Base-by-base conservation (phyloP, 2,888 invertebrate species). In the Leptopterna dolabrata region DNA sequence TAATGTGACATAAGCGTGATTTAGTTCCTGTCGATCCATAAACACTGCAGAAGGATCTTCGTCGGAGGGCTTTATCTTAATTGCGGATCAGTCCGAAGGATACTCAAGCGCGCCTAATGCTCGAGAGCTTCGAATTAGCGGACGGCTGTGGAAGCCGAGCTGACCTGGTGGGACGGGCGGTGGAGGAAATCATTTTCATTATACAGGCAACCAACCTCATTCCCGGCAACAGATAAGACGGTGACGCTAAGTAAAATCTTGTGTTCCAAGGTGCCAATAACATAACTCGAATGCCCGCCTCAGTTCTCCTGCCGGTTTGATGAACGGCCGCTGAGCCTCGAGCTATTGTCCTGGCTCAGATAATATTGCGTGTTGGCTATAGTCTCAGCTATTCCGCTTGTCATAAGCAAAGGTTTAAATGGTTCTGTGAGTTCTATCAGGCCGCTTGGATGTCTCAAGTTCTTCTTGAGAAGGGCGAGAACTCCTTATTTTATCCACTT, bases 181-280 rank as follows among this genome's bases (percentile, higher is more conserved):
- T 16, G 29, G 80, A 29, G 29, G 55, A 55, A 19, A 43, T 70
- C 83, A 41, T 41, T 83, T 83, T 83, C 70, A 83, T 83, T 83
- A 83, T 36, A 43, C 47, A 30, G 71, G 41, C 83, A 83, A 19
- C 70, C 45, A 27, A 45, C 78, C 78, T 78, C 78, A 78, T 78
- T 45, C 78, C 45, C 27, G 41, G 4, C 14, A 43, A 19, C n/a
- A 43, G 70, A 63, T 55, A 70, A 83, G 70, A 14, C 83, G 41
- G 41, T 19, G 41, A 29, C 63, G 83, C 83, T 83, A 83, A 83
- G 83, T 83, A 83, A 83, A 83, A 83, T 83, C 83, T 43, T 70
- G 83, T 83, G 83, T 83, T 83, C 71, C 11, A 43, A 83, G 83
- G 83, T 83, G 83, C 83, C 83, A 83, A 70, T 83, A 83, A 70